Evolutionary conservation across 2,797 vertebrate species (phyloP).

Genomic region (Chrysocyon brachyurus): DNA sequence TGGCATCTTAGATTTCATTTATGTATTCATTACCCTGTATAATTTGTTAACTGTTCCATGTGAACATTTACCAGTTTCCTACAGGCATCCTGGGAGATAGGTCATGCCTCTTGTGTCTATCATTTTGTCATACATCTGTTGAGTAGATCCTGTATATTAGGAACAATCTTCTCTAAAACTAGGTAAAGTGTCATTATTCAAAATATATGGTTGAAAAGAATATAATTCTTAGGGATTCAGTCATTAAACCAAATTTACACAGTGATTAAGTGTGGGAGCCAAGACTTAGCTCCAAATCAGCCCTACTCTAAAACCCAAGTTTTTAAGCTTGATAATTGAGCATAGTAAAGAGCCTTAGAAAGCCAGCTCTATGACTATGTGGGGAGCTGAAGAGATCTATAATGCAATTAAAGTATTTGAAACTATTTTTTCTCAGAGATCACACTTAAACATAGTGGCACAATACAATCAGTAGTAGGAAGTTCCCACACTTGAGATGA

Average conservation of each 20-base stretch:
- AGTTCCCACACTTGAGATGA: neutral
- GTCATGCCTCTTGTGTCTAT: neutral
- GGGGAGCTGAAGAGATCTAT: neutral
- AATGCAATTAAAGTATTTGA: neutral
- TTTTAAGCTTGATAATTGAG: neutral
- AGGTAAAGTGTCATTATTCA: neutral
- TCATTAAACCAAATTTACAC: neutral
- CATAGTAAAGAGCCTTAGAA: neutral
- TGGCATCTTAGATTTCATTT: neutral
- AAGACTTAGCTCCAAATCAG: neutral
- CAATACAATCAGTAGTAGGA: neutral
- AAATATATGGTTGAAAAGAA: neutral
- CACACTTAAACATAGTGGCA: neutral
- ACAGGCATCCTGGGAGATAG: neutral
- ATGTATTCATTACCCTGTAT: neutral
- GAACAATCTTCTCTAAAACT: neutral
- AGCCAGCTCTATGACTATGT: neutral
- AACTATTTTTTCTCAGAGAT: neutral
- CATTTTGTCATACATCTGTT: neutral
- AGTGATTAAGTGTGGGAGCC: neutral
- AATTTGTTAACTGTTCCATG: neutral
- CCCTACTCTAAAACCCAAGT: neutral
- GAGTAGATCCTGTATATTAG: neutral
- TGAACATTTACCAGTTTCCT: neutral
- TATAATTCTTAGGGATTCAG: neutral